Base-by-base conservation (phyloP, 2,888 invertebrate genomes). In the Prosapia bicincta region DNA sequence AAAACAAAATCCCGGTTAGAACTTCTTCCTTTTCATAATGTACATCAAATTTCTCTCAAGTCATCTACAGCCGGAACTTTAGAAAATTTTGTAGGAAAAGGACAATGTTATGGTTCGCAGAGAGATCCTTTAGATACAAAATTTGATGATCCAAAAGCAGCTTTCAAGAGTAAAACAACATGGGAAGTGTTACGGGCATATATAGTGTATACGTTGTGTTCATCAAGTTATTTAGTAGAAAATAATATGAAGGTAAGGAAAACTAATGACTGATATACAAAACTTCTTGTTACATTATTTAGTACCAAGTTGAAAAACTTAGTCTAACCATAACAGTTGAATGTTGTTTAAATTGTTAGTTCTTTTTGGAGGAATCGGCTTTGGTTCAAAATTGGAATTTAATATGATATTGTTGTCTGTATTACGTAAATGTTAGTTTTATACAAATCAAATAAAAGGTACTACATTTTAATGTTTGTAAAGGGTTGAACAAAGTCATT, bases 91-190 rank as follows among this genome's bases (percentile, higher is more conserved):
- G 69, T 54, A 68, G 73, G 72, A 25, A 75, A 70, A 66, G 71
- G 71, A n/a, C 69, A 72, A 66, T 74, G 74, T 23, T 75, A 71
- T 67, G 77, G 75, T 15, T 78, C 80, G 9, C 78, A 76, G 76
- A 81, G 79, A 78, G 95, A 95, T 85, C 91, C 92, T 1, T 88
- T 96, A 81, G 96, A 97, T 86, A 89, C 94, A 79, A 89, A 89
- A 81, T 99, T 99, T 87, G 91, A 91, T 85, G 94, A 96, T 88
- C 92, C 95, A 26, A 88, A 91, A 82, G 96, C 96, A 81, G 94
- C 98, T 26, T 99, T 96, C 88, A 95, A 96, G 85, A 97, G 97
- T 87, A 98, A 98, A 88, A 96, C 95, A 82, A 97, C 94, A 81
- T 91, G 90, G 87, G 98, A 99, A 86, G 89, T 99, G 81, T 84